Evolutionary conservation across 2,113 vertebrate species (phyloP), one percentile per base, ranked within the genome.

Genomic region (Scalopus aquaticus): DNA sequence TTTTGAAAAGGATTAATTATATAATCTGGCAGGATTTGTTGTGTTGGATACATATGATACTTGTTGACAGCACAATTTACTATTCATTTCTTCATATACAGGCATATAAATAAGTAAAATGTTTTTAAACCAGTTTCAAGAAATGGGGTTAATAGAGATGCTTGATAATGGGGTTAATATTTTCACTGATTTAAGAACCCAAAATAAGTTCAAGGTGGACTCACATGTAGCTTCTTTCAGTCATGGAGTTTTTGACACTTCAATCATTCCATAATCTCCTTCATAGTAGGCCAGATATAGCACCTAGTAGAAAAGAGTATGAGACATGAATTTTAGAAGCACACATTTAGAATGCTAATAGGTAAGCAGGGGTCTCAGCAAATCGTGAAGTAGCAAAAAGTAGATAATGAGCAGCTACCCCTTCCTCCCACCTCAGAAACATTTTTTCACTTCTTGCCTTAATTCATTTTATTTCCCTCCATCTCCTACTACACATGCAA

Each of bases 21-120:
- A 83, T 64, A 78, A 83, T 64, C 51, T 85, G 30, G 42, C 26
- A 86, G 56, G n/a, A 65, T 79, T 92, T 70, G n/a, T 49, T 49
- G 51, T 74, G 24, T 19, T 4, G 2, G 5, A 42, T 44, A 46
- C 42, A n/a, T 5, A 20, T 28, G 5, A 17, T 46, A 73, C 42
- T 92, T 82, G 51, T 60, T 58, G 37, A 42, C 22, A 65, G 6
- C 32, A 46, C 24, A 60, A 17, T 82, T 77, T 67, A 42, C 28
- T 37, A 46, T 49, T 78, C 9, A 64, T 37, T 30, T 74, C 81
- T 70, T 81, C 30, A 69, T 39, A 35, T 12, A 11, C 2, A 30
- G 58, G 74, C 2, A 44, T 17, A 22, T 6, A 72, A 56, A 9
- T 58, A 64, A 65, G n/a, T 62, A 58, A 54, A 78, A 30, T 32